Evolutionary conservation across 2,888 invertebrate genomes (phyloP).

Genomic region (Trichopria drosophilae): DNA sequence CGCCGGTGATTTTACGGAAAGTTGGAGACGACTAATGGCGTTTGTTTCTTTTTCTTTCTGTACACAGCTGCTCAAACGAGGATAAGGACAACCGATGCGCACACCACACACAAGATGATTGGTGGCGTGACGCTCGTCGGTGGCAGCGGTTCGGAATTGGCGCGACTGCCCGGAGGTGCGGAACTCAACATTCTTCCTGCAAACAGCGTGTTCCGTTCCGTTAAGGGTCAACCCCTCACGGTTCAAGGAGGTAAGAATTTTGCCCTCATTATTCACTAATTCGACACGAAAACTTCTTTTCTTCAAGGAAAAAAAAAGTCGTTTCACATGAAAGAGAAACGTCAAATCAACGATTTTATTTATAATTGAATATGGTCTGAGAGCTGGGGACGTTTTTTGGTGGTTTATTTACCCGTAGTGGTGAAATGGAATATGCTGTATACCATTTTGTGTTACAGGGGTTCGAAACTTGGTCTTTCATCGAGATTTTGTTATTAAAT

Average conservation of each 20-base stretch:
- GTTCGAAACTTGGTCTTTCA: no score
- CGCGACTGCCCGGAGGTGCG: constrained; percentile 57
- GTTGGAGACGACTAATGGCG: no score
- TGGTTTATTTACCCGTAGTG: no score
- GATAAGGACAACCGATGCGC: constrained; percentile 53
- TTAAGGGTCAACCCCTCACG: constrained; percentile 50
- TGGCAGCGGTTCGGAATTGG: constrained; percentile 54
- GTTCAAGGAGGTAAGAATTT: constrained; percentile 50
- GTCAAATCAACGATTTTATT: no score
- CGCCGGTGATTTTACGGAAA: no score
- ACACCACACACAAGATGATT: constrained; percentile 57
- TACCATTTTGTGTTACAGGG: no score
- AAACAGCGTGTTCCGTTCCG: constrained; percentile 53
- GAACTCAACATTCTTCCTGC: constrained; percentile 57
- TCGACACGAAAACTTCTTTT: neutral
- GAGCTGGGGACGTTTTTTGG: no score
- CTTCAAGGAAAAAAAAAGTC: neutral
- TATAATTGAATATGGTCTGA: no score
- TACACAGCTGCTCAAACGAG: constrained; percentile 54
- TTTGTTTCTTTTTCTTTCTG: no score
- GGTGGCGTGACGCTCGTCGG: constrained; percentile 56
- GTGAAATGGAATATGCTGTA: no score
- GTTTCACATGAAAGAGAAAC: no score
- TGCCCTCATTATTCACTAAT: neutral
- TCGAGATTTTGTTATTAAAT: no score